A percentile compares a stretch with the other conserved stretches of the same genome.
phyloP scores from a whole-genome alignment of 1,140 invertebrate species.

The Apis florea region DNA sequence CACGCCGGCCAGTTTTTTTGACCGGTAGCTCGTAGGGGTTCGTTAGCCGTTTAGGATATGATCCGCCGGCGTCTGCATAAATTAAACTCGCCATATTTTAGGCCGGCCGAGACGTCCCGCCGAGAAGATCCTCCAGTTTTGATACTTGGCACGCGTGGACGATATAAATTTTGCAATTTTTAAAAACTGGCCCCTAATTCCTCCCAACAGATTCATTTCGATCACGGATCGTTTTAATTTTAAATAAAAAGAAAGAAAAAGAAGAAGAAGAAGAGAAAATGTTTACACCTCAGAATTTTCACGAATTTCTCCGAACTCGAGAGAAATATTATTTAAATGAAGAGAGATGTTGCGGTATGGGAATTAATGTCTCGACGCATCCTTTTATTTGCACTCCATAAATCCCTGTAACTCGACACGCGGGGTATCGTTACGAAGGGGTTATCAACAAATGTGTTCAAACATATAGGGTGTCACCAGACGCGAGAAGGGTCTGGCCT shows the following conservation, averaged over 20 bases:
- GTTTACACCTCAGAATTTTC: background rate
- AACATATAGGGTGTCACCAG: constrained; percentile 77
- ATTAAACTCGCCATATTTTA: constrained; percentile 66
- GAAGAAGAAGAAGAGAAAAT: too few relatives aligned
- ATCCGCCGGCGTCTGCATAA: constrained; percentile 63
- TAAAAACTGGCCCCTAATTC: constrained; percentile 66
- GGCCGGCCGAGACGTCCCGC: constrained; percentile 62
- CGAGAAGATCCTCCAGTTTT: constrained; percentile 71
- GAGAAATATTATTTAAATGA: background rate
- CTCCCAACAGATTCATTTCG: too few relatives aligned
- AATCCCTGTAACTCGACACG: constrained; percentile 73
- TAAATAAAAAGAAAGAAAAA: too few relatives aligned
- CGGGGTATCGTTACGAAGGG: constrained; percentile 71
- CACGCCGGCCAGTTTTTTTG: constrained; percentile 50
- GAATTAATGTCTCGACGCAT: constrained; percentile 40
- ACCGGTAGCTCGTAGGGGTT: constrained; percentile 27
- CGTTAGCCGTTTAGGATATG: constrained; percentile 38
- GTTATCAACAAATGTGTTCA: constrained; percentile 80
- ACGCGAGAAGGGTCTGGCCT: constrained; percentile 48
- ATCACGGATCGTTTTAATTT: too few relatives aligned
- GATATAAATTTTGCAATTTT: constrained; percentile 74
- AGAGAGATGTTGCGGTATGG: constrained; percentile 29
- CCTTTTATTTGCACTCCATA: constrained; percentile 60
- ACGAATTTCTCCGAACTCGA: background rate
- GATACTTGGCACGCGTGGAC: constrained; percentile 67